Percentiles rank a stretch among this genome's conserved stretches.
These are phyloP conservation scores for Oxycera nigricornis DNA, from an alignment of 2,888 invertebrate species.

Conservation along the genomic window DNA sequence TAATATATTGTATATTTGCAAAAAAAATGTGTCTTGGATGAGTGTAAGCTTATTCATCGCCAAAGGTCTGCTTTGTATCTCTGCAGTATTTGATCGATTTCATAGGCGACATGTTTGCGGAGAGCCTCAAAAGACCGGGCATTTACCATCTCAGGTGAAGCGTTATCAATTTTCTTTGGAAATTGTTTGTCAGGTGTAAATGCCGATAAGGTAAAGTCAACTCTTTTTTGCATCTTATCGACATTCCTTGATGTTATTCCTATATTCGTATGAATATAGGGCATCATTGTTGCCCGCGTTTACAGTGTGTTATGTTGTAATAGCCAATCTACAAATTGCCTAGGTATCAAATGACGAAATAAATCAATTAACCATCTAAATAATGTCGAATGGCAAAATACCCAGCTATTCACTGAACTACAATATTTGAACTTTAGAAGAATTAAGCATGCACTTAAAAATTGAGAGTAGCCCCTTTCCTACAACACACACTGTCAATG, in stretches of 20 bases:
- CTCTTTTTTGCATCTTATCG: neutral
- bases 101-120: constrained; percentile 16
- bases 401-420: too few species aligned
- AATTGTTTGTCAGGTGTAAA: constrained; percentile 28
- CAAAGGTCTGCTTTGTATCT: neutral
- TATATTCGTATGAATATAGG: constrained; percentile 4
- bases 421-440: too few species aligned
- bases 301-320: constrained; percentile 4
- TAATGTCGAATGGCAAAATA: too few species aligned
- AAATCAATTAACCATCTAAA: too few species aligned
- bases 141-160: constrained; percentile 23
- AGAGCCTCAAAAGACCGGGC: neutral
- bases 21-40: neutral
- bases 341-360: too few species aligned
- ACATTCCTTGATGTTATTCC: neutral
- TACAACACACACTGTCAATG: neutral
- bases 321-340: too few species aligned
- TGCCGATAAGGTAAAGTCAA: constrained; percentile 17
- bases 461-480: neutral
- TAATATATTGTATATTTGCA: neutral
- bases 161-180: constrained; percentile 19
- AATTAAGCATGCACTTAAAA: neutral
- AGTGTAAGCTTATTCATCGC: neutral
- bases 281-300: neutral
- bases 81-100: constrained; percentile 7